Conservation (phyloP, 2,113 vertebrate genomes). For the Pelvicachromis taeniatus region DNA sequence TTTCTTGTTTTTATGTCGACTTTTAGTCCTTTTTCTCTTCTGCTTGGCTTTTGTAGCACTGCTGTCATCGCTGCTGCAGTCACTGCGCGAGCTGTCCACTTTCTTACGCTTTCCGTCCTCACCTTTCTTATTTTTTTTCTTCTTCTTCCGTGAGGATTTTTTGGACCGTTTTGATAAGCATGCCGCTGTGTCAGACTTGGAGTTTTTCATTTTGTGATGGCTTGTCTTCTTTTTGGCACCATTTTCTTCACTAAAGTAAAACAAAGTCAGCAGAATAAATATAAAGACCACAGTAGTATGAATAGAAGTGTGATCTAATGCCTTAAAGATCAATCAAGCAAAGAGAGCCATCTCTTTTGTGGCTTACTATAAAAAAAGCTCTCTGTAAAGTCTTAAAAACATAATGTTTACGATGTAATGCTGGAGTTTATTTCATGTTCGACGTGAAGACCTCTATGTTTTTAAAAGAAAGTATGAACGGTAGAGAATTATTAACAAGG, state of each 20-base stretch:
- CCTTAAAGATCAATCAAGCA: neutral
- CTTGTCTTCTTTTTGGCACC: slow-evolving; percentile 48
- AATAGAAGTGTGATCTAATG: neutral
- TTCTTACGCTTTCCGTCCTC: slow-evolving; percentile 56
- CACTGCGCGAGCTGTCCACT: slow-evolving; percentile 56
- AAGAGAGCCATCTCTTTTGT: neutral
- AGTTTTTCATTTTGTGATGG: slow-evolving; percentile 74
- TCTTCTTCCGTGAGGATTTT: slow-evolving; percentile 86
- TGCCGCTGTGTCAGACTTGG: slow-evolving; percentile 67
- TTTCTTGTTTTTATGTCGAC: slow-evolving; percentile 65
- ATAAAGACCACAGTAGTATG: neutral
- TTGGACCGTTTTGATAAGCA: slow-evolving; percentile 80
- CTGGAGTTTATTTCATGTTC: neutral
- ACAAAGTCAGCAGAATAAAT: neutral
- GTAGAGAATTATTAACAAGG: neutral
- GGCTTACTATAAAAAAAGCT: neutral
- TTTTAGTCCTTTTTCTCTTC: slow-evolving; percentile 67
- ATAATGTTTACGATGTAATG: neutral
- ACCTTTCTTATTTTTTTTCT: slow-evolving; percentile 83
- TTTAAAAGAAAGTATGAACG: neutral
- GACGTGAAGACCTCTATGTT: neutral
- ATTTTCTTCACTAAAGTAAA: slow-evolving; percentile 46
- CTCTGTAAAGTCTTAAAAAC: neutral
- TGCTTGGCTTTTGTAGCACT: slow-evolving; percentile 38
- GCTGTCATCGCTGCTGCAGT: slow-evolving; percentile 51